Evolutionary conservation across 30 jellyfish, hydroid and myxozoan species (phyloP).

Genomic region (Cassiopea andromeda): DNA sequence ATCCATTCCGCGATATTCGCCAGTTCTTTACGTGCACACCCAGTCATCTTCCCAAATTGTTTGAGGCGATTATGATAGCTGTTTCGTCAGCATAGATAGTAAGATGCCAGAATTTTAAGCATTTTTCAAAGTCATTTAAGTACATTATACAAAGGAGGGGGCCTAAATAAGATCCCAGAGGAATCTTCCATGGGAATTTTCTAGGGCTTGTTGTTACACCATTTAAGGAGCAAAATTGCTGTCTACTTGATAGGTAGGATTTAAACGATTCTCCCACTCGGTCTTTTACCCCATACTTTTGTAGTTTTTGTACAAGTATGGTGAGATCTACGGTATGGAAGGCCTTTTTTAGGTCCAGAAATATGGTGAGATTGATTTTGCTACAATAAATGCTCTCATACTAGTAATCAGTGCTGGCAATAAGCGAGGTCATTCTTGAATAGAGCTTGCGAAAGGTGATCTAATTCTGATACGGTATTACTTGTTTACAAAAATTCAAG

Average conservation of each 20-base stretch:
- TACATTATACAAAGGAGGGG: constrained; percentile 6
- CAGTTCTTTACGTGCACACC: constrained; percentile 5
- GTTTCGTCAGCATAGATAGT: constrained; percentile 15
- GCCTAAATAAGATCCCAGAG: constrained; percentile 25
- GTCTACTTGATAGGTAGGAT: constrained; percentile 27
- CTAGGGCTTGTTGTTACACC: constrained; percentile 4
- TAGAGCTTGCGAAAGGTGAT: constrained; percentile 6
- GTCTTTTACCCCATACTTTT: constrained; percentile 41
- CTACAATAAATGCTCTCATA: neutral
- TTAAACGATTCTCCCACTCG: constrained; percentile 15
- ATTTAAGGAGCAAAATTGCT: constrained; percentile 21
- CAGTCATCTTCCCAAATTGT: neutral
- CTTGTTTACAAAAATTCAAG: neutral
- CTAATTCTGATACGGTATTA: constrained; percentile 10
- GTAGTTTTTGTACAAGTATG: constrained; percentile 30
- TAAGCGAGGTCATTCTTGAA: constrained; percentile 20
- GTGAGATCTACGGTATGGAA: constrained; percentile 49
- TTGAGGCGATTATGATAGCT: constrained; percentile 7
- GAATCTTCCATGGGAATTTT: neutral
- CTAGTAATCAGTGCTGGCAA: constrained; percentile 15
- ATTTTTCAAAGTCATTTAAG: constrained; percentile 20
- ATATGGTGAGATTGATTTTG: constrained; percentile 17
- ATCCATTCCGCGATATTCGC: neutral
- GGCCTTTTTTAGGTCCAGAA: constrained; percentile 51
- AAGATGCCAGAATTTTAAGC: neutral